Base-by-base conservation (phyloP, 2,888 invertebrate species). In the Teleogryllus oceanicus region DNA sequence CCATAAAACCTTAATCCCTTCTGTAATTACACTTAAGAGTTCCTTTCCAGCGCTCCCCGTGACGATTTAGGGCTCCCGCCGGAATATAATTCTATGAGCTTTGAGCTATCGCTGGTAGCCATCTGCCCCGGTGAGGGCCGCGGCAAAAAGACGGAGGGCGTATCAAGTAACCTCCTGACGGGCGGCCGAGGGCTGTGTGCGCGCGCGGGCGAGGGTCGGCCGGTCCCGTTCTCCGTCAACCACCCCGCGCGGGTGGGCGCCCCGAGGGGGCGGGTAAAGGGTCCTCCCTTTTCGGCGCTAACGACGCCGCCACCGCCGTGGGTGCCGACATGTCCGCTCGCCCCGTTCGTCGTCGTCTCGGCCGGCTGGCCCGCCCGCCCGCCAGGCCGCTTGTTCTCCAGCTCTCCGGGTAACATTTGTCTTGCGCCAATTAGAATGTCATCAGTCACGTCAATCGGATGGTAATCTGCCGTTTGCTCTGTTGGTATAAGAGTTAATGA, bases 401-500 rank as follows among this genome's bases (percentile, higher is more conserved):
- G 8, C 62, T 62, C 62, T 11, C 16, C 13, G n/a, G 62, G 62
- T n/a, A 62, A 62, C 62, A 62, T 62, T 62, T 62, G 62, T n/a
- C 62, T 62, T 62, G 62, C 62, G n/a, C 62, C 62, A 62, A 62
- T 62, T 62, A 62, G 62, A 62, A 62, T 62, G 62, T 62, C 62
- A 62, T 62, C 62, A 62, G 62, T 62, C 62, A 62, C 62, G 62
- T 62, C 62, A 62, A 62, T 62, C 62, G 62, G 62, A 62, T 62
- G 62, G 62, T 62, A 62, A 62, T 62, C 62, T 62, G 62, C 62
- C 62, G 62, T 62, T 62, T 62, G 62, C 62, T 62, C 62, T 62
- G 62, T 62, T 62, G 62, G n/a, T 62, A 62, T 62, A 62, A 62
- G 16, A 62, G 62, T 62, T 62, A 62, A 62, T 62, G 62, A 62